phyloP scores from a whole-genome alignment of 2,797 vertebrate genomes.

The Anisognathus igniventris region DNA sequence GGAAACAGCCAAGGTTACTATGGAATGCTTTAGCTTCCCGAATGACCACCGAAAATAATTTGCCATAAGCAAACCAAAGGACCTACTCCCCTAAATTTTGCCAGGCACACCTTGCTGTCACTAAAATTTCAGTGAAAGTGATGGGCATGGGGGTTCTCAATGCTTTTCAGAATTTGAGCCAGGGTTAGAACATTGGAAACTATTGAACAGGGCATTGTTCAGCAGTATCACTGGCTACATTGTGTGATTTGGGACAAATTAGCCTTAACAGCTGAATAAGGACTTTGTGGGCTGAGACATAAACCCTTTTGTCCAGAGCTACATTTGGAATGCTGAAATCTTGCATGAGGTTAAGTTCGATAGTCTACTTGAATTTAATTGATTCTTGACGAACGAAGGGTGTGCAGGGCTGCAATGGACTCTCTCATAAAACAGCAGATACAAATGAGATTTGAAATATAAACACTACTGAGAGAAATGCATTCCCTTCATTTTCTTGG shows the following conservation, averaged over 20 bases:
- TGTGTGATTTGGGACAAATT: constrained; percentile 75
- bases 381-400: constrained; percentile 55
- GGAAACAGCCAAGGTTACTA: neutral
- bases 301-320: constrained; percentile 71
- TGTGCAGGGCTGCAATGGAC: constrained; percentile 28
- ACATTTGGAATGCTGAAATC: constrained; percentile 70
- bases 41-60: neutral
- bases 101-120: neutral
- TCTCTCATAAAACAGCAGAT: constrained; percentile 9
- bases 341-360: constrained; percentile 68
- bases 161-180: constrained; percentile 11
- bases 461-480: constrained; percentile 27
- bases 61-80: neutral
- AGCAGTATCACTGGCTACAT: constrained; percentile 71
- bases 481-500: constrained; percentile 3
- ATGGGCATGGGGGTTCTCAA: neutral
- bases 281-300: constrained; percentile 70
- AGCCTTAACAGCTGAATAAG: constrained; percentile 74
- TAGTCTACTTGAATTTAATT: constrained; percentile 61
- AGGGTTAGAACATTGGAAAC: constrained; percentile 67
- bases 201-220: constrained; percentile 71
- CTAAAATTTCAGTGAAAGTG: neutral
- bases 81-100: neutral
- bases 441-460: constrained; percentile 35
- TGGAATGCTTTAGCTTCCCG: neutral